A percentile compares a stretch with the other conserved stretches of the same genome.
Evolutionary conservation across 2,113 vertebrate genomes (phyloP).

Genomic region (Myodes glareolus): DNA sequence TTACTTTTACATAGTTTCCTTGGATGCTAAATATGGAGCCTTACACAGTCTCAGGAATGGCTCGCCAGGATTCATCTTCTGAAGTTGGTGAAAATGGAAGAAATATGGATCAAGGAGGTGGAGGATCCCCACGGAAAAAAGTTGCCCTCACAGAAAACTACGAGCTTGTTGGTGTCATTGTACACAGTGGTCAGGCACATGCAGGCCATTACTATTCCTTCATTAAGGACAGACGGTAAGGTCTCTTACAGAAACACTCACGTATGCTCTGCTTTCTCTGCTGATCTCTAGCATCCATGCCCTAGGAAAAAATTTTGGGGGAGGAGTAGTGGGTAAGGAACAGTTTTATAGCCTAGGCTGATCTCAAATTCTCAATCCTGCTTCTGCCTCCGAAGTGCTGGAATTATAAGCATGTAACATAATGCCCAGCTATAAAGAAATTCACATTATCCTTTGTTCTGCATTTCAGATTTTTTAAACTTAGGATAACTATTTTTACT

Average conservation of each 20-base stretch:
- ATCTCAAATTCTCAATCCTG: neutral
- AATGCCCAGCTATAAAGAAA: neutral
- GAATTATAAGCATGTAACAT: neutral
- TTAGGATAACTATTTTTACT: neutral
- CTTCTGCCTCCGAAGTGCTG: neutral
- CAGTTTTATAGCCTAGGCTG: neutral
- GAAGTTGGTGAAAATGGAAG: conserved; percentile 94
- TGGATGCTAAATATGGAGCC: conserved; percentile 99
- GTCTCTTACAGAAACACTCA: rapidly evolving
- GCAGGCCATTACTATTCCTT: conserved; percentile 99
- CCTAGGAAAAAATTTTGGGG: neutral
- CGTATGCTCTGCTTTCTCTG: no score
- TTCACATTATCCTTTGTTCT: neutral
- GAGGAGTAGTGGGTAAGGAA: neutral
- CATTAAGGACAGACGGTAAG: conserved; percentile 97
- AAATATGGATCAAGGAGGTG: conserved; percentile 88
- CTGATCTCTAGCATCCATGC: neutral
- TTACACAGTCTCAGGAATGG: conserved; percentile 98
- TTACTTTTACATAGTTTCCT: conserved; percentile 90
- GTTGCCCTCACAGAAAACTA: conserved; percentile 99
- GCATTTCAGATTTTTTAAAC: neutral
- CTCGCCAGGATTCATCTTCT: conserved; percentile 95
- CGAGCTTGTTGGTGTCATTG: conserved; percentile 97
- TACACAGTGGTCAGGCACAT: conserved; percentile 98
- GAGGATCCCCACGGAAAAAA: conserved; percentile 96